Evolutionary conservation across 2,888 invertebrate genomes (phyloP), one percentile per base, ranked within the genome.

Genomic region (Ormia ochracea): DNA sequence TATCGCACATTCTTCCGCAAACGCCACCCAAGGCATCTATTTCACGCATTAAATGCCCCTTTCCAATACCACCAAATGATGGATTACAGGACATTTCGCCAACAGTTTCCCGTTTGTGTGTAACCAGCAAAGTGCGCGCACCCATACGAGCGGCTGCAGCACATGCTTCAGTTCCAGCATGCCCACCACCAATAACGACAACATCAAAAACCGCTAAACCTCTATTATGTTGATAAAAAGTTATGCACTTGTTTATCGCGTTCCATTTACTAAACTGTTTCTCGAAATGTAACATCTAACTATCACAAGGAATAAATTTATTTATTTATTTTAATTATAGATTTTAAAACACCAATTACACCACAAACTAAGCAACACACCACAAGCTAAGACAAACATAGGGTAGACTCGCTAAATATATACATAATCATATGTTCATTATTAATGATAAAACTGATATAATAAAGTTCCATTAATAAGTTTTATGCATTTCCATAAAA

Each of bases 31-130:
- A 89, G 2, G 97, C 96, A 89, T 97, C 97, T 7, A 97, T 90
- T 91, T 97, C 97, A 83, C 93, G 92, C 92, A 96, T 94, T 61
- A 96, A 90, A 88, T 97, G 96, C 0, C 96, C 96, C 89, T 97
- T 97, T 0, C 96, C 97, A 83, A 97, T 95, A 6, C 97, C 97
- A 26, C 97, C 97, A 90, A 97, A 97, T 0, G 96, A 95, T 19
- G 97, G 97, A 90, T 97, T 97, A 86, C 97, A 97, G 0, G 96
- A 96, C 97, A 97, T 97, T 90, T 96, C 96, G 92, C 96, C 97
- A 80, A 97, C 93, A 2, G 96, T 96, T 83, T 93, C 93, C 83
- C 93, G 92, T 85, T 96, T 96, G 84, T 97, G 96, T 0, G 96
- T 97, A 7, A 97, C 91, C 33, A 97, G 91, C 56, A 96, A 87